These are phyloP conservation scores for Allacma fusca DNA, from an alignment of 2,888 invertebrate genomes.

Conservation along the genomic window DNA sequence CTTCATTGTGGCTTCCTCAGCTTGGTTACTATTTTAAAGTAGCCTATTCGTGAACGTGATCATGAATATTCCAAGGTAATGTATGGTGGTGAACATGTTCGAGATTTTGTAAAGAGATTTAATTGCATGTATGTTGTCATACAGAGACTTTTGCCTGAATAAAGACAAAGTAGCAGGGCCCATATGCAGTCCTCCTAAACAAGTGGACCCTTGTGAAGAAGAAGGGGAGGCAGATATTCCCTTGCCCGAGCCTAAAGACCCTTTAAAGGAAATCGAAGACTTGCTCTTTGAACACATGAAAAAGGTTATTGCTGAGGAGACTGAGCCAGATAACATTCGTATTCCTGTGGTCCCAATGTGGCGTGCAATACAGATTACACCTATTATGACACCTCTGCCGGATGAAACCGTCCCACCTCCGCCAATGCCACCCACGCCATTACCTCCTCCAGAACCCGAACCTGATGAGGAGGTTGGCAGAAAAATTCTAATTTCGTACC, in stretches of 20 bases:
- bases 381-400: conserved; percentile 65
- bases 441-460: conserved; percentile 45
- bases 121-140: not conserved
- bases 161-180: conserved; percentile 18
- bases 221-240: conserved; percentile 10
- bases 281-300: conserved; percentile 42
- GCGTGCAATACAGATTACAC: conserved; percentile 74
- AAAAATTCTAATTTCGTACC: no score
- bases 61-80: no score
- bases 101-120: no score
- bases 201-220: conserved; percentile 3
- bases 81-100: no score
- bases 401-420: conserved; percentile 60
- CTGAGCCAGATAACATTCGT: conserved; percentile 42
- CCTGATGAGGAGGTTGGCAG: not conserved
- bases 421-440: conserved; percentile 54
- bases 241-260: conserved; percentile 11
- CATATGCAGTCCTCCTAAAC: conserved; percentile 2
- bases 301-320: conserved; percentile 44
- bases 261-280: conserved; percentile 26
- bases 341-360: conserved; percentile 69
- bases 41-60: no score
- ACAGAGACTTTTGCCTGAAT: conserved; percentile 32
- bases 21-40: no score
- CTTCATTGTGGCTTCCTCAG: no score